A percentile compares a stretch with the other conserved stretches of the same genome.
Conservation (phyloP, 37 sponge, comb jelly and placozoan species). For the Crambe crambe region DNA sequence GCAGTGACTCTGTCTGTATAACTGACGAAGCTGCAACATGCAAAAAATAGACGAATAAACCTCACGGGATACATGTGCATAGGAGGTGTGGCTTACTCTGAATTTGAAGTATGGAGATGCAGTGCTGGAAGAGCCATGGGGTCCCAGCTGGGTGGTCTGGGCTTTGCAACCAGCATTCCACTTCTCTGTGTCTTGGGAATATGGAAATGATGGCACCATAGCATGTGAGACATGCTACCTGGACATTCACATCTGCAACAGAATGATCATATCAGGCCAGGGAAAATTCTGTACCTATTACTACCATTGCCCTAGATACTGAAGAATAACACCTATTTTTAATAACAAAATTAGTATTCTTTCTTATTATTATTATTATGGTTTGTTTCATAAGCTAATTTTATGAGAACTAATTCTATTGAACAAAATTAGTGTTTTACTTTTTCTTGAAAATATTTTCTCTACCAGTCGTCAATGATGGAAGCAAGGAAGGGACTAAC, state of each 20-base stretch:
- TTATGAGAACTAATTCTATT: too few relatives aligned
- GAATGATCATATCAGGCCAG: too few relatives aligned
- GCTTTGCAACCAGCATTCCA: constrained; percentile 52
- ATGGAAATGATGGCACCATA: constrained; percentile 60
- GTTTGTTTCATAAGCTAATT: too few relatives aligned
- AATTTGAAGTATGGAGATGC: constrained; percentile 19
- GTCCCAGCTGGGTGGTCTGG: background rate
- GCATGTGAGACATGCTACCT: constrained; percentile 62
- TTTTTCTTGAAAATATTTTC: too few relatives aligned
- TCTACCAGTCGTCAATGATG: too few relatives aligned
- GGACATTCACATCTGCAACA: constrained; percentile 52
- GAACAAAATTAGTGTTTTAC: too few relatives aligned
- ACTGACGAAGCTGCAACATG: background rate
- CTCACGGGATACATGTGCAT: background rate
- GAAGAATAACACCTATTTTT: too few relatives aligned
- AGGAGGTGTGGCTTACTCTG: constrained; percentile 29
- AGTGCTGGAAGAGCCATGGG: constrained; percentile 49
- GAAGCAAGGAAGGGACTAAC: too few relatives aligned
- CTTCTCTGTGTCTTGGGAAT: constrained; percentile 39
- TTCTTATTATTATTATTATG: too few relatives aligned
- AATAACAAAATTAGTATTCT: background rate
- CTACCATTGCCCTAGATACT: too few relatives aligned
- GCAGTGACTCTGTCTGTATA: constrained; percentile 44
- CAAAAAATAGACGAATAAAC: background rate
- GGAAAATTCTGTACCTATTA: too few relatives aligned